Evolutionary conservation across 2,113 vertebrate genomes (phyloP).

Genomic region (Phylloscopus whistleri): DNA sequence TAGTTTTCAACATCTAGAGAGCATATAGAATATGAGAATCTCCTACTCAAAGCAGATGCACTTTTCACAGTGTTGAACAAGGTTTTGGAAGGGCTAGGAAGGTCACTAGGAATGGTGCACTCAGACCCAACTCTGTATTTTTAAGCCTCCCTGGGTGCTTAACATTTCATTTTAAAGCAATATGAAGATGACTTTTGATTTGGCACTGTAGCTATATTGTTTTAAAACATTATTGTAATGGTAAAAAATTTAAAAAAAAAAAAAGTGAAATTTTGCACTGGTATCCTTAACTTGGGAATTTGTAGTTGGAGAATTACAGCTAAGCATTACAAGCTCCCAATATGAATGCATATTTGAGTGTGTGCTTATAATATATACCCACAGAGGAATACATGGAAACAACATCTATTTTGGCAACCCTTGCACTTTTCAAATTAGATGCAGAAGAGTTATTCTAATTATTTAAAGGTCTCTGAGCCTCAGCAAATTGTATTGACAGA

Average conservation of each 20-base stretch:
- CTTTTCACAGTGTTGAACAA: neutral
- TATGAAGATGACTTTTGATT: neutral
- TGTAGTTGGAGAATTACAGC: neutral
- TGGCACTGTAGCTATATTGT: neutral
- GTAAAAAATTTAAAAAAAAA: neutral
- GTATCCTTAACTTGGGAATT: neutral
- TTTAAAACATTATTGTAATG: neutral
- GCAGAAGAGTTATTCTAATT: constrained; percentile 51
- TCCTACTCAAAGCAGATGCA: neutral
- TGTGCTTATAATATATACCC: neutral
- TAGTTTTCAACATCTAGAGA: neutral
- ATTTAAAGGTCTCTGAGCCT: constrained; percentile 33
- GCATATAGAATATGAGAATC: neutral
- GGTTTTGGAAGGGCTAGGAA: neutral
- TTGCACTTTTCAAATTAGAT: constrained; percentile 56
- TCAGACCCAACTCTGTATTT: neutral
- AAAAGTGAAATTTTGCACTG: neutral
- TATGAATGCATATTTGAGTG: neutral
- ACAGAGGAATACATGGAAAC: neutral
- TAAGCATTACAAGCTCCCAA: neutral
- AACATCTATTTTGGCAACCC: constrained; percentile 23
- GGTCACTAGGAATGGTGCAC: neutral
- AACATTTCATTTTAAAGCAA: neutral
- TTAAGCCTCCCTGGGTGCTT: neutral
- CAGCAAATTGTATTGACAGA: constrained; percentile 57